Base-by-base conservation (phyloP, 2,797 vertebrate genomes). In the Chelon auratus region DNA sequence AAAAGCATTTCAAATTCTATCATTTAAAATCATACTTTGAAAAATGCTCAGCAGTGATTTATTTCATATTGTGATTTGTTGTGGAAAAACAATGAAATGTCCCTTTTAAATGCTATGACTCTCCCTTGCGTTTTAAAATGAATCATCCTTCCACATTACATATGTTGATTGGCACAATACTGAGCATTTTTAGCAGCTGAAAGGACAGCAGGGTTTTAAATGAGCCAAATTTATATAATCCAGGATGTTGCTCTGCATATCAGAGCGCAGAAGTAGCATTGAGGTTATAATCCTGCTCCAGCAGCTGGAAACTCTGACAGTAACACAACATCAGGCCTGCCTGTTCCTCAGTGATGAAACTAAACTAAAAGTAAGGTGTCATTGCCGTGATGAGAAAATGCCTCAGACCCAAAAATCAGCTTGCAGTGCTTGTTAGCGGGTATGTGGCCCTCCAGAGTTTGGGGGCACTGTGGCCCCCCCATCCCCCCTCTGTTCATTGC, bases 361-460 rank as follows among this genome's bases (percentile, higher is more conserved):
- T 82, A 75, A 91, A 83, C 67, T 61, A 62, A 78, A 75, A 82
- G 76, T 82, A 55, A 75, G 62, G 78, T 72, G 68, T 88, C 66
- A 70, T 77, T 73, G 75, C 81, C 15, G 57, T 68, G 65, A 74
- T 60, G 81, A 77, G 82, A 73, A 75, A 74, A 77, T 69, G 58
- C 58, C 73, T 52, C 63, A 39, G 45, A 36, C 9, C 52, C 40
- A 57, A 62, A 36, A 48, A 51, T 66, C 53, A 47, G 61, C 76
- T 56, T 43, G 59, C 51, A 4, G 17, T 42, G 58, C 54, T 56
- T 24, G 68, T 87, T 93, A 95, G 86, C 93, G 92, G 79, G 87
- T 54, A 83, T 94, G 93, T 63, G 91, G 85, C 70, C 90, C 95
- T 86, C 89, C 94, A 64, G 94, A 90, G 85, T 84, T 92, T 7